Base-by-base conservation (phyloP, 2,113 vertebrate genomes). In the Phylloscopus whistleri region DNA sequence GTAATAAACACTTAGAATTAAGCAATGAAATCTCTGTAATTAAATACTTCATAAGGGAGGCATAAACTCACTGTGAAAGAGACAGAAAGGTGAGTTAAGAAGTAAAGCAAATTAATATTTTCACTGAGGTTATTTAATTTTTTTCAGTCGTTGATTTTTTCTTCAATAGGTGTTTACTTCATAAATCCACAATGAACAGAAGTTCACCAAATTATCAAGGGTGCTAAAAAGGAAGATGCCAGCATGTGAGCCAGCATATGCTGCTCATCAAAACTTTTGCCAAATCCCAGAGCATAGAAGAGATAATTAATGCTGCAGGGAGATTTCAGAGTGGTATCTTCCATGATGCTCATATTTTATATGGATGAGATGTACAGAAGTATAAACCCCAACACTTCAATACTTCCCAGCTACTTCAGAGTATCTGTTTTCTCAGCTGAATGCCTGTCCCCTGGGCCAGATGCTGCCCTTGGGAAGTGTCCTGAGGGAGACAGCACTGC, bases 1-100 rank as follows among this genome's bases (percentile, higher is more conserved):
- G 84, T 86, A 90, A 80, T 83, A 73, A 95, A 73, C 66, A 68
- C n/a, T 68, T 89, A 72, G 27, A 91, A 87, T 84, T 94, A 93
- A 68, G 75, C 62, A 90, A 66, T 68, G 53, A 85, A 72, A 44
- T 64, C 16, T 56, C 44, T 68, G 64, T 82, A 79, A 89, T 79
- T 84, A 94, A 95, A 67, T 63, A 52, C 35, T 79, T 78, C 19
- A 41, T 82, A 76, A 69, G 52, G 33, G 62, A 87, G 11, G 15
- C 24, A 43, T 81, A 91, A 78, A 87, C 27, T 67, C 59, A 35
- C 7, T 33, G 51, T 48, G 19, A 69, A 84, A 58, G n/a, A 87
- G 37, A 33, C 8, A 70, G n/a, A 30, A 74, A 74, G 33, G 55
- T 87, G 43, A 89, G 68, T 80, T 83, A 66, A 74, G 15, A 48